These are phyloP conservation scores for Pampus argenteus DNA, from an alignment of 2,797 vertebrate species.

Conservation along the genomic window DNA sequence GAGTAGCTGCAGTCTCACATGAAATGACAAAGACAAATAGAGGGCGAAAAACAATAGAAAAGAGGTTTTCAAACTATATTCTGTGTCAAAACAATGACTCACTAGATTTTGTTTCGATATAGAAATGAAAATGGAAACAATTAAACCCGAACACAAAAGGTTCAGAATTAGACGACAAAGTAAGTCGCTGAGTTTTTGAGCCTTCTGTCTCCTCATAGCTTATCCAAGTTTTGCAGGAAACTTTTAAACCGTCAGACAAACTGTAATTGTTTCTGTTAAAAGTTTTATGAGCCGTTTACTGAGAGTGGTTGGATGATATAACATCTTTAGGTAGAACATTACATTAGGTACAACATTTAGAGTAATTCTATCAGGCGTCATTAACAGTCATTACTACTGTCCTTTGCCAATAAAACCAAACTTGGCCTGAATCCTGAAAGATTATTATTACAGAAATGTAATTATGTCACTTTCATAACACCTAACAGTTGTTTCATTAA, in stretches of 20 bases:
- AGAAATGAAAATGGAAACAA: constrained; percentile 30
- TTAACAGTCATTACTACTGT: neutral
- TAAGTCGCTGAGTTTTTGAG: constrained; percentile 2
- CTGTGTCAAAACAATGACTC: constrained; percentile 24
- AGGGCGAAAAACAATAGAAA: constrained; percentile 23
- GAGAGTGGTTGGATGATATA: neutral
- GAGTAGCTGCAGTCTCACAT: neutral
- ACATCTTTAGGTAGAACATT: neutral
- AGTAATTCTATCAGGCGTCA: constrained; percentile 1
- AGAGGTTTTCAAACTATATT: constrained; percentile 2
- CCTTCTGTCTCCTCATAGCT: constrained; percentile 1
- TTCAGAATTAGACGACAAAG: constrained; percentile 7
- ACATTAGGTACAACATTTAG: neutral
- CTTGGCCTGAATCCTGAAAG: constrained; percentile 11
- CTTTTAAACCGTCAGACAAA: neutral
- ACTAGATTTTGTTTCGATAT: constrained; percentile 30
- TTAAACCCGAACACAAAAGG: neutral
- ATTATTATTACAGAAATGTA: constrained; percentile 24
- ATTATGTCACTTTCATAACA: constrained; percentile 32
- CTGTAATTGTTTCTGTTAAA: neutral
- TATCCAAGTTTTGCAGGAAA: neutral
- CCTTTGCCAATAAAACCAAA: neutral
- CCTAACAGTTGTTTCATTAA: constrained; percentile 35
- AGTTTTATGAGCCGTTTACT: neutral
- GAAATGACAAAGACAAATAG: constrained; percentile 15